Evolutionary conservation across 2,888 invertebrate species (phyloP).

Genomic region (Tineola bisselliella): DNA sequence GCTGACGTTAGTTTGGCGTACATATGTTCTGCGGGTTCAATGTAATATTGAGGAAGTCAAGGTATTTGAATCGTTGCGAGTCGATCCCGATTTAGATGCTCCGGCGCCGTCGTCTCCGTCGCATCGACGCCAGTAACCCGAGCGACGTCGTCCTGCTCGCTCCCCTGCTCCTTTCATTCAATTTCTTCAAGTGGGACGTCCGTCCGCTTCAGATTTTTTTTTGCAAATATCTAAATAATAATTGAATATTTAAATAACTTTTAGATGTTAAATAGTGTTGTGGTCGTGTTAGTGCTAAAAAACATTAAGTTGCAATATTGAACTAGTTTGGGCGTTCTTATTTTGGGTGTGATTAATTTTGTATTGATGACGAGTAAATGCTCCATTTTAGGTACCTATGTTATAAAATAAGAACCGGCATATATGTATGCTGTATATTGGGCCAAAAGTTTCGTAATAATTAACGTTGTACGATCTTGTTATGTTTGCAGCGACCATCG

Average conservation of each 20-base stretch:
- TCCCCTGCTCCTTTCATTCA: constrained; percentile 39
- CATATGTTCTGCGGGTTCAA: constrained; percentile 61
- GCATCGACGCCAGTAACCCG: constrained; percentile 60
- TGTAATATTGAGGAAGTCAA: constrained; percentile 69
- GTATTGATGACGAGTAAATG: not conserved
- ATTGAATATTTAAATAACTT: not conserved
- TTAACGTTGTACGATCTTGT: not conserved
- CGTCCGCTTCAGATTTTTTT: constrained; percentile 19
- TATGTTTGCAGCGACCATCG: constrained; percentile 19
- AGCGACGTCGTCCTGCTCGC: constrained; percentile 58
- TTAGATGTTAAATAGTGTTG: not conserved
- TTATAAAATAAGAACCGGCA: not conserved
- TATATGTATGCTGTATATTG: not conserved
- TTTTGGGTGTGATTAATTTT: not conserved
- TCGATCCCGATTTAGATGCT: constrained; percentile 67
- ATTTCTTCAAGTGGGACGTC: constrained; percentile 26
- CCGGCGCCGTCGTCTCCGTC: constrained; percentile 55
- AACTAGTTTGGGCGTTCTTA: not conserved
- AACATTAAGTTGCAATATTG: not conserved
- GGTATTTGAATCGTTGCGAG: constrained; percentile 67
- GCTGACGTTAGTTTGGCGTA: constrained; percentile 56
- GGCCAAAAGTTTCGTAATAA: not conserved
- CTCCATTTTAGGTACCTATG: not conserved
- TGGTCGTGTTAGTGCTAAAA: not conserved
- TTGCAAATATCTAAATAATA: no score